Conservation (phyloP, 1,140 invertebrate species). For the Copidosoma floridanum region DNA sequence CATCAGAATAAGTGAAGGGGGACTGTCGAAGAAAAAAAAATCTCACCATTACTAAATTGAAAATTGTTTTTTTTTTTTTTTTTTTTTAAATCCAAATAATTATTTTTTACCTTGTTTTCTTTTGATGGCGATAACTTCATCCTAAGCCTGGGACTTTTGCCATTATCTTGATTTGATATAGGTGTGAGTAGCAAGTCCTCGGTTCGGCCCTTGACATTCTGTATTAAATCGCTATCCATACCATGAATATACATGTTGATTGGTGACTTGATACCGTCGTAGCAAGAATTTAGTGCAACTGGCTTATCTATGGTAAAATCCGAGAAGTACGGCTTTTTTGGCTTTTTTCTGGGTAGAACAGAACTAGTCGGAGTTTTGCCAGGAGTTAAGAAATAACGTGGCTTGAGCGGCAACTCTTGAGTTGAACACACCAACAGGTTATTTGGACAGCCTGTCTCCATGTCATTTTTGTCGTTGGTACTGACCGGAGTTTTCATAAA, state of each 20-base stretch:
- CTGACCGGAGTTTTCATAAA: not conserved
- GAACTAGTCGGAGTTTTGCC: constrained; percentile 16
- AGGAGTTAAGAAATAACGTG: constrained; percentile 27
- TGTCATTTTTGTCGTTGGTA: not conserved
- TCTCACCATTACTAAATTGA: not conserved
- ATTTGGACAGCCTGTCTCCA: too few relatives aligned
- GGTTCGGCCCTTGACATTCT: constrained; percentile 29
- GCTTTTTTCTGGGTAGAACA: constrained; percentile 12
- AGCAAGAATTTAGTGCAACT: constrained; percentile 10
- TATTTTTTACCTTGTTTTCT: constrained; percentile 10
- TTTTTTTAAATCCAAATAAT: not conserved
- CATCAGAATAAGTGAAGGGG: not conserved
- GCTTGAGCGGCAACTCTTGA: too few relatives aligned
- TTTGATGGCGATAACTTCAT: constrained; percentile 9
- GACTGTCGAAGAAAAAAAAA: constrained; percentile 16
- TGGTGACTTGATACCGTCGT: constrained; percentile 30
- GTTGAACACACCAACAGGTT: too few relatives aligned
- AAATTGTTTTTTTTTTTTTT: not conserved
- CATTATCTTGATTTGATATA: not conserved
- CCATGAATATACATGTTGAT: constrained; percentile 33
- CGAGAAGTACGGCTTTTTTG: constrained; percentile 28
- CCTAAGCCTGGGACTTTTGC: constrained; percentile 5
- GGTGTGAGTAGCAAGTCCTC: constrained; percentile 17
- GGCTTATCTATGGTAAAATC: not conserved
- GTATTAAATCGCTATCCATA: constrained; percentile 21